Base-by-base conservation (phyloP, 2,888 invertebrate species). In the Machimus atricapillus region DNA sequence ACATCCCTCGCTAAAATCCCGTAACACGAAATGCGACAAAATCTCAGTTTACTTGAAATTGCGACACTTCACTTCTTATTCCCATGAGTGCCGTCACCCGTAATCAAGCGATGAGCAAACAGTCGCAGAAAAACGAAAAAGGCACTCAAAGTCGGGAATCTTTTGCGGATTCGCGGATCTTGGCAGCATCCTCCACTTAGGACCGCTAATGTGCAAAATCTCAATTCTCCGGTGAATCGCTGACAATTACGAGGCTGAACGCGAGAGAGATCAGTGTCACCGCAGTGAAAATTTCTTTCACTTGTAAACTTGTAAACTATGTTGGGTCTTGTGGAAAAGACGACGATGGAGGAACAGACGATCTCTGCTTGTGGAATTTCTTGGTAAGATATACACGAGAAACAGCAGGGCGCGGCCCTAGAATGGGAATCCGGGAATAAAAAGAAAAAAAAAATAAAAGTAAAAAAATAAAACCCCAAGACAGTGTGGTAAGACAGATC, bases 221-320 rank as follows among this genome's bases (percentile, higher is more conserved):
- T 81, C 81, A 56, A 56, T 56, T 81, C 56, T 81, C 56, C n/a
- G 31, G 81, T 52, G 81, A 56, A 81, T 81, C 81, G 52, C 56
- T 56, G 81, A 52, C 81, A 81, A 81, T 81, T 81, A 81, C 81
- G 6, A 56, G 81, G 56, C 43, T 81, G 81, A 81, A 34, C 34
- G 56, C 52, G 52, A 81, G 52, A 81, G 52, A 81, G 81, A 81
- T 81, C 81, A 81, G 81, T 81, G 81, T 81, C 81, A 81, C 81
- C 81, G 27, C 66, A 66, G 66, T 9, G 52, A 23, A 34, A 56
- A 81, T 78, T 31, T 81, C 31, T 81, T 43, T 31, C 19, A 40
- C 81, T 31, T 81, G 52, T 81, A 81, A 31, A 34, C 34, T 34
- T 4, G 31, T 31, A 31, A 31, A 31, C 46, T 81, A 40, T 66